A percentile compares a stretch with the other conserved stretches of the same genome.
These are phyloP conservation scores for Gymnodraco acuticeps DNA, from an alignment of 2,797 vertebrate species.

Conservation along the genomic window DNA sequence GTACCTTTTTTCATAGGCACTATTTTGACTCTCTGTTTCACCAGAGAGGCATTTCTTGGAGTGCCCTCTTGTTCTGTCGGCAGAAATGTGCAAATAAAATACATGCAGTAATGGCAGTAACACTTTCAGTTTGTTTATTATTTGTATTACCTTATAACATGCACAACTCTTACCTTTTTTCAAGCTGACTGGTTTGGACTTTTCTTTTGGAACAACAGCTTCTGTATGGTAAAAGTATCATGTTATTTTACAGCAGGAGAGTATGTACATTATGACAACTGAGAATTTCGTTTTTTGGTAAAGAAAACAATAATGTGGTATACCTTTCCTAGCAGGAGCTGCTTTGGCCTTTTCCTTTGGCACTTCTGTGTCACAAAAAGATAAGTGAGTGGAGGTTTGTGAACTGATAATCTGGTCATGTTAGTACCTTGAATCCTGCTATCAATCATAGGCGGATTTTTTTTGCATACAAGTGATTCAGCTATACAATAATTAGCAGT, in stretches of 20 bases:
- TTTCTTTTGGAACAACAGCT: constrained; percentile 54
- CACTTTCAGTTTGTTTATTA: not conserved
- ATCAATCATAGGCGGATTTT: not conserved
- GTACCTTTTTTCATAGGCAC: constrained; percentile 69
- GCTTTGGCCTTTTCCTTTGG: constrained; percentile 62
- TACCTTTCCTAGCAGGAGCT: constrained; percentile 65
- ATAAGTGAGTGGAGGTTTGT: not conserved
- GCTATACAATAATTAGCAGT: too few relatives aligned
- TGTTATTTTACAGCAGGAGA: not conserved
- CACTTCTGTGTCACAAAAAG: constrained; percentile 41
- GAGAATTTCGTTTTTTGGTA: not conserved
- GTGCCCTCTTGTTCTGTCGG: constrained; percentile 37
- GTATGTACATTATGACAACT: not conserved
- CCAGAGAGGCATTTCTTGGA: constrained; percentile 60
- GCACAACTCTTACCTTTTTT: constrained; percentile 63
- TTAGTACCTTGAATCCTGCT: not conserved
- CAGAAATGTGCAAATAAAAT: not conserved
- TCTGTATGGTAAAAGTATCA: constrained; percentile 53
- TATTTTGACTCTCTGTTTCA: constrained; percentile 62
- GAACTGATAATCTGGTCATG: not conserved
- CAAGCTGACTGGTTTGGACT: constrained; percentile 49
- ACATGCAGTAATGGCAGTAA: not conserved
- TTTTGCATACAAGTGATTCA: too few relatives aligned
- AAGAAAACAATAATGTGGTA: constrained; percentile 14
- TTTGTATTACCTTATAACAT: not conserved